Evolutionary conservation across 2,113 vertebrate species (phyloP).

Genomic region (Muntiacus reevesi): DNA sequence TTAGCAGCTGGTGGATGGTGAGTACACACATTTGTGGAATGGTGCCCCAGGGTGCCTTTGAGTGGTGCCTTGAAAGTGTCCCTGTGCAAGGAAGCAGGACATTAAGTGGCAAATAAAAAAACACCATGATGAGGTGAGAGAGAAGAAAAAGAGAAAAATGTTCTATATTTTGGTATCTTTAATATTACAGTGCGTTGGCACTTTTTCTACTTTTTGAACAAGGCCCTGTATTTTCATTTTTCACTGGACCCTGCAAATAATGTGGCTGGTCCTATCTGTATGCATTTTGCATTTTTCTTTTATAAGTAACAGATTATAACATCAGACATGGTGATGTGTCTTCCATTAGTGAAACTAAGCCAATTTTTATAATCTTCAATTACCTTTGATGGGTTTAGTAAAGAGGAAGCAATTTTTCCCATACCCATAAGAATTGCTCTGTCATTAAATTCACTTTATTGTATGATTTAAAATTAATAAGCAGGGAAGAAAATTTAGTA

Average conservation of each 20-base stretch:
- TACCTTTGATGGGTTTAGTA: conserved; percentile 45
- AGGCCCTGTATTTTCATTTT: background rate
- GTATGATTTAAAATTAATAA: conserved; percentile 65
- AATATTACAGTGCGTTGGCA: background rate
- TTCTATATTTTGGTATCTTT: conserved; percentile 1
- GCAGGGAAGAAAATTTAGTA: conserved; percentile 53
- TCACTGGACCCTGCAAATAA: background rate
- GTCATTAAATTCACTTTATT: conserved; percentile 51
- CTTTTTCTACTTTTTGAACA: background rate
- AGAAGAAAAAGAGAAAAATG: background rate
- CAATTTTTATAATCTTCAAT: conserved; percentile 57
- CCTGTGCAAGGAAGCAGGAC: background rate
- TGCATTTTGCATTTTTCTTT: conserved; percentile 20
- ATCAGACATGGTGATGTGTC: background rate
- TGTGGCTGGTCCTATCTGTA: background rate
- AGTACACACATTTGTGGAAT: background rate
- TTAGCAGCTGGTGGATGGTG: background rate
- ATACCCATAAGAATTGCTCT: background rate
- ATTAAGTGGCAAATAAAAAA: background rate
- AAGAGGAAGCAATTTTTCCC: conserved; percentile 44
- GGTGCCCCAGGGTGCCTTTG: rapidly evolving
- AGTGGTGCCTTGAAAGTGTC: background rate
- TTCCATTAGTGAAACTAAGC: conserved; percentile 49
- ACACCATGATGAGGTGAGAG: background rate
- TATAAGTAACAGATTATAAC: background rate